phyloP scores from a whole-genome alignment of 2,888 invertebrate species.

The Timema cristinae region DNA sequence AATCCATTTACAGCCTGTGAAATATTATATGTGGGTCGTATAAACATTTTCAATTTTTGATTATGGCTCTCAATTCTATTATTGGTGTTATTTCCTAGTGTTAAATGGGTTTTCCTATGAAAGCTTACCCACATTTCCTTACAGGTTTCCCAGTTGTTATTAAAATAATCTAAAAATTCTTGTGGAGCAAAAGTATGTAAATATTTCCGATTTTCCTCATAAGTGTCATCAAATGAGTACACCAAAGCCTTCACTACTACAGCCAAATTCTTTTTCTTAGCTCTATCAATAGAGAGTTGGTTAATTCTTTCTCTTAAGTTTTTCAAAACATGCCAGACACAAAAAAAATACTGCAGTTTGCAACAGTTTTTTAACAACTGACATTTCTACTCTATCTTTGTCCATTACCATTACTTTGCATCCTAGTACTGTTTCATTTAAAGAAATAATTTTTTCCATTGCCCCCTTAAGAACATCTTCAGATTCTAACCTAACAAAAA shows the following conservation, averaged over 20 bases:
- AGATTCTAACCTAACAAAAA: conserved; percentile 15
- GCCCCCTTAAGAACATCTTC: conserved; percentile 13
- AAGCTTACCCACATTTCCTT: conserved; percentile 17
- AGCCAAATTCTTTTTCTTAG: conserved; percentile 1
- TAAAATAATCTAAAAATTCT: conserved; percentile 11
- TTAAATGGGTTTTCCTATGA: conserved; percentile 5
- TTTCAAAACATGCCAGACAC: too few species aligned
- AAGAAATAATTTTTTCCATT: conserved; percentile 1
- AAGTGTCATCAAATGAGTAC: conserved; percentile 4
- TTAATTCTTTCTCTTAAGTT: too few species aligned
- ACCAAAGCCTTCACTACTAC: neutral
- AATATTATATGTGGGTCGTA: conserved; percentile 11
- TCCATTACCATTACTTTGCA: conserved; percentile 19
- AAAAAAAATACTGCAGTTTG: neutral
- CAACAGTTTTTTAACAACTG: conserved; percentile 6
- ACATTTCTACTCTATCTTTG: conserved; percentile 17
- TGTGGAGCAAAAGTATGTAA: conserved; percentile 6
- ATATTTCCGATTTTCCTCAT: neutral
- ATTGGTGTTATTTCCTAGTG: conserved; percentile 23
- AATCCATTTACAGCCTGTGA: conserved; percentile 17
- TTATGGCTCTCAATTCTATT: conserved; percentile 21
- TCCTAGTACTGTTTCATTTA: neutral
- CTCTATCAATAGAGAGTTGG: neutral
- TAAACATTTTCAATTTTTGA: conserved; percentile 16
- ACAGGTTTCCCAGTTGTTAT: conserved; percentile 16